Evolutionary conservation across 2,888 invertebrate genomes (phyloP), one percentile per base, ranked within the genome.

Genomic region (Rhagophthalmus giganteus): DNA sequence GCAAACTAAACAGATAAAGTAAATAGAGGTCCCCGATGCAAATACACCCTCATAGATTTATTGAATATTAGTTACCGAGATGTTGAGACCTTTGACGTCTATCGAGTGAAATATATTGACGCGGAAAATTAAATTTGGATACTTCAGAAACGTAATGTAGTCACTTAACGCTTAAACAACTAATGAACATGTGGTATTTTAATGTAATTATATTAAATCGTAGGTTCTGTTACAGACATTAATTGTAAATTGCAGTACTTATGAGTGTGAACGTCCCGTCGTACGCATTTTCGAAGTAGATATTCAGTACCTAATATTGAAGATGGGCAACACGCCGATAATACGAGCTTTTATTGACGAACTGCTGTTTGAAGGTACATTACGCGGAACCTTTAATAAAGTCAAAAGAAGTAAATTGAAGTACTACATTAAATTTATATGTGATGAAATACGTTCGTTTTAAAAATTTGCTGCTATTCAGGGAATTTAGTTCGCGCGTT

Each of bases 131-230:
- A 30, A 37, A 39, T 51, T 51, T 44, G 39, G 51, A 9, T 34
- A 45, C 37, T 34, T 15, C 33, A 24, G 14, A 27, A 32, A 16
- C 11, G 14, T 39, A 28, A 31, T 40, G 45, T 33, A 44, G 44
- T 45, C 44, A 51, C 44, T 51, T 45, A 34, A 33, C 39, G 11
- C 34, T 34, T 51, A 51, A 51, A 45, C 37, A 45, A 50, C 49
- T 50, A 50, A 50, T 50, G 49, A 42, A 51, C 51, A 45, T 51
- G 51, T 33, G 51, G 51, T 45, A 31, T 31, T 49, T 38, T 42
- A 42, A 41, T 34, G 30, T 30, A 37, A 46, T 46, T 33, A 46
- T 12, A 14, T 39, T 25, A 32, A 46, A 32, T 15, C 30, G 38
- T n/a, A 25, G 9, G 38, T 27, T 12, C 37, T 31, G 20, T 39